Conservation (phyloP, 2,888 invertebrate genomes). For the Hecatera dysodea region DNA sequence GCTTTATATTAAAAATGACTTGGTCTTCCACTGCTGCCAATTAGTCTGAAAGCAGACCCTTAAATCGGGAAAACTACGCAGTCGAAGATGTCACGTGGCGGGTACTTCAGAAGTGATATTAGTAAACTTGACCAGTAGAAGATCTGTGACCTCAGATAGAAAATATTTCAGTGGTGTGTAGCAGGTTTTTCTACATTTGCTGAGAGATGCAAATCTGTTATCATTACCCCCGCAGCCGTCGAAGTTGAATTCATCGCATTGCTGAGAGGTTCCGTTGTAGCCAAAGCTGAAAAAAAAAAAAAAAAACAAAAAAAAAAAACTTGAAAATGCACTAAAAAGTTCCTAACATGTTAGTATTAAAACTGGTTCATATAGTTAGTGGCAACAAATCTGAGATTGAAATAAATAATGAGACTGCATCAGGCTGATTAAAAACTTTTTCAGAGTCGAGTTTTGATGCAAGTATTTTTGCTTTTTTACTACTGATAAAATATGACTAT, state of each 20-base stretch:
- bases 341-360: no score
- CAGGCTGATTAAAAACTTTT: no score
- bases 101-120: background rate
- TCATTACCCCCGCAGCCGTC: constrained; percentile 24
- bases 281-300: constrained; percentile 19
- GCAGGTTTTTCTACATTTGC: constrained; percentile 19
- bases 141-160: constrained; percentile 10
- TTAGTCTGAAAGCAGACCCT: background rate
- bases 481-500: no score
- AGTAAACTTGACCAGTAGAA: background rate
- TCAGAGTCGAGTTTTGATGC: no score
- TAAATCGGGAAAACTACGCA: background rate
- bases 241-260: constrained; percentile 20
- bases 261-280: constrained; percentile 5
- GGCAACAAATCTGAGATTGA: no score
- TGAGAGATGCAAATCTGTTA: constrained; percentile 11
- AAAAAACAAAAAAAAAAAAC: no score
- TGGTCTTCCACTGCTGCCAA: background rate
- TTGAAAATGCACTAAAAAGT: no score
- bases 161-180: constrained; percentile 23
- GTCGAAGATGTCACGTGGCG: background rate
- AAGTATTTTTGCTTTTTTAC: no score
- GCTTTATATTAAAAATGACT: background rate
- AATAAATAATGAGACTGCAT: no score
- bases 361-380: no score